Evolutionary conservation across 2,113 vertebrate species (phyloP).

Genomic region (Oreocharis arfaki): DNA sequence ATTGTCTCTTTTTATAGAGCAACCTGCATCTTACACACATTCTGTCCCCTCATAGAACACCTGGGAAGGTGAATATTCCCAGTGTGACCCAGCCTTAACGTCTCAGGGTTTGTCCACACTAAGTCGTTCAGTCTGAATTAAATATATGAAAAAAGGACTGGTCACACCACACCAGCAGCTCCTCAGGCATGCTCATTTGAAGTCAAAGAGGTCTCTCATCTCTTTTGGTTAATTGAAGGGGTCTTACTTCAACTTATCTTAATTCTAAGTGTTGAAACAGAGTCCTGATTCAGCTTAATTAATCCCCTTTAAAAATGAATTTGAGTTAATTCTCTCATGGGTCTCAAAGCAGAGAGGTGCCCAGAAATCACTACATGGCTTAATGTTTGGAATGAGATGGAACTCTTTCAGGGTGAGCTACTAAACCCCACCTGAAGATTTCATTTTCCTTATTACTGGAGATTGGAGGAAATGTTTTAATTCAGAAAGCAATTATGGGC

Average conservation of each 20-base stretch:
- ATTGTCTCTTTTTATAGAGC: background rate
- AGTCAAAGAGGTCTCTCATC: background rate
- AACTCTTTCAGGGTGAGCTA: background rate
- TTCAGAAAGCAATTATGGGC: background rate
- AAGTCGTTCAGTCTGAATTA: background rate
- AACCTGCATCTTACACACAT: background rate
- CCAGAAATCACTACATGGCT: background rate
- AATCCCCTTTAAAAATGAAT: conserved; percentile 27
- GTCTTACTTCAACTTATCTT: background rate
- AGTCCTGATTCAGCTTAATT: conserved; percentile 24
- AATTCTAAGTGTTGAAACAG: conserved; percentile 2
- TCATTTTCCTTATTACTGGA: background rate
- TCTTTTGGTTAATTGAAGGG: conserved; percentile 9
- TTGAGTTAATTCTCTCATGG: background rate
- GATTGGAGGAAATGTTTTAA: background rate
- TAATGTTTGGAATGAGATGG: background rate
- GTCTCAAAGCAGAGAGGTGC: background rate
- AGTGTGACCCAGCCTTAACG: background rate
- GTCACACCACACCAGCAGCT: background rate
- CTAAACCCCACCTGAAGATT: conserved; percentile 4
- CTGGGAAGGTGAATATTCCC: background rate
- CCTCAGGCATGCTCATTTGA: background rate
- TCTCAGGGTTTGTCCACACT: background rate
- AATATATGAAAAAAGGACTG: background rate
- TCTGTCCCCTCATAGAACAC: background rate